Evolutionary conservation across 2,797 vertebrate genomes (phyloP).

Genomic region (Myotis planiceps): DNA sequence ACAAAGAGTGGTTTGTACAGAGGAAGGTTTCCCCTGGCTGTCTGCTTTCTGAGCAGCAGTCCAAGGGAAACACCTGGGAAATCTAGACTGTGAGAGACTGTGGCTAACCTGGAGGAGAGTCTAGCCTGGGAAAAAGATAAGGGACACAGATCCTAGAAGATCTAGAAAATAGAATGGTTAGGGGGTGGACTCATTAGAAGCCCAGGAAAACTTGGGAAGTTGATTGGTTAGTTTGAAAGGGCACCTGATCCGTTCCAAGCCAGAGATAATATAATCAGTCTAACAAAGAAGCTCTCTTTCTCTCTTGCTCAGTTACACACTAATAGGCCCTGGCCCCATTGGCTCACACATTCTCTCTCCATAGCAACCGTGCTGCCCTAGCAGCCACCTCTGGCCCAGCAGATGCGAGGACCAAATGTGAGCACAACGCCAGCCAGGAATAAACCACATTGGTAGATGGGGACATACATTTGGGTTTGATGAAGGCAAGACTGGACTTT

Average conservation of each 20-base stretch:
- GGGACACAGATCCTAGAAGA: not conserved
- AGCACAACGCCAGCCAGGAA: not conserved
- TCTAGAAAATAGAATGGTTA: not conserved
- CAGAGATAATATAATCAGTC: not conserved
- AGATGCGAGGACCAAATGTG: not conserved
- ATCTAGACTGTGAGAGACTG: accelerated
- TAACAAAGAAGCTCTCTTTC: not conserved
- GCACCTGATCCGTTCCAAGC: not conserved
- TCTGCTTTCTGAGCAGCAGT: not conserved
- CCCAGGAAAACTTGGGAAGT: not conserved
- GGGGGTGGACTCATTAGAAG: not conserved
- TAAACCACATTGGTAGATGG: not conserved
- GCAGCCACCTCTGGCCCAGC: not conserved
- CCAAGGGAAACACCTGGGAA: not conserved
- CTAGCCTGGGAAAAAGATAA: not conserved
- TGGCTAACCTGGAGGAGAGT: not conserved
- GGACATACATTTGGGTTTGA: not conserved
- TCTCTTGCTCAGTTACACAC: not conserved
- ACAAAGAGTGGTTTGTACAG: not conserved
- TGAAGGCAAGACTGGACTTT: not conserved
- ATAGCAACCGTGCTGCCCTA: not conserved
- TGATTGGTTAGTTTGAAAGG: not conserved
- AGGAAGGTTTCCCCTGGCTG: not conserved
- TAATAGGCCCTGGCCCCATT: not conserved
- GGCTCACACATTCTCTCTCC: not conserved